Conservation (phyloP, 1,140 invertebrate genomes). For the Venturia canescens region DNA sequence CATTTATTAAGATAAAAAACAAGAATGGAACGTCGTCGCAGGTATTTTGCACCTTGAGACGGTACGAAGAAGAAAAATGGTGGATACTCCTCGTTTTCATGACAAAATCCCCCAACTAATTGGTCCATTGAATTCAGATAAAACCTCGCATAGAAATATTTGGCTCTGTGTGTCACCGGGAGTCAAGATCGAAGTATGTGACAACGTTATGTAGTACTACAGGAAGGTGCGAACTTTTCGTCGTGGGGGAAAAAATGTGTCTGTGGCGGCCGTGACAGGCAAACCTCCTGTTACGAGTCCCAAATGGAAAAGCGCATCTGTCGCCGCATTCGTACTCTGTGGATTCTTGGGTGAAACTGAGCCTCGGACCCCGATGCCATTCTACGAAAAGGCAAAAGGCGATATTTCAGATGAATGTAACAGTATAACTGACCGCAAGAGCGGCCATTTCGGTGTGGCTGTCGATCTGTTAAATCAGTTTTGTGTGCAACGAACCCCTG, state of each 20-base stretch:
- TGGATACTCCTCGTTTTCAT: not conserved
- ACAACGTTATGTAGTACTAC: conserved; percentile 13
- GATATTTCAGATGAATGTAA: conserved; percentile 24
- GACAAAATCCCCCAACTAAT: not conserved
- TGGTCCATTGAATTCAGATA: not conserved
- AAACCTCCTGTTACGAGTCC: conserved; percentile 23
- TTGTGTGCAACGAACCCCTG: conserved; percentile 30
- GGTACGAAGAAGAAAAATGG: not conserved
- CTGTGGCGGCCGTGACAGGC: not conserved
- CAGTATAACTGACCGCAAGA: not conserved
- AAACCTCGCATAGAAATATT: conserved; percentile 20
- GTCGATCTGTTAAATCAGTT: conserved; percentile 46
- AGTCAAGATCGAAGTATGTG: conserved; percentile 34
- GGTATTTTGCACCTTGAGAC: not conserved
- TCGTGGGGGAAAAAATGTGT: conserved; percentile 2
- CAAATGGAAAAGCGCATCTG: conserved; percentile 41
- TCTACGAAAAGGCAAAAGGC: conserved; percentile 25
- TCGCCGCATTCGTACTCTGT: conserved; percentile 34
- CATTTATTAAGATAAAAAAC: conserved; percentile 17
- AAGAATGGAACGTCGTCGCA: conserved; percentile 28
- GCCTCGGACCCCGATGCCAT: not conserved
- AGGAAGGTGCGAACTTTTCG: conserved; percentile 38
- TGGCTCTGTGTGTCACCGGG: conserved; percentile 14
- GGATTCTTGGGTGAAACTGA: conserved; percentile 28
- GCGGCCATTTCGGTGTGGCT: conserved; percentile 16